These are phyloP conservation scores for Epinotia brunnichana DNA, from an alignment of 2,888 invertebrate genomes.

Conservation along the genomic window DNA sequence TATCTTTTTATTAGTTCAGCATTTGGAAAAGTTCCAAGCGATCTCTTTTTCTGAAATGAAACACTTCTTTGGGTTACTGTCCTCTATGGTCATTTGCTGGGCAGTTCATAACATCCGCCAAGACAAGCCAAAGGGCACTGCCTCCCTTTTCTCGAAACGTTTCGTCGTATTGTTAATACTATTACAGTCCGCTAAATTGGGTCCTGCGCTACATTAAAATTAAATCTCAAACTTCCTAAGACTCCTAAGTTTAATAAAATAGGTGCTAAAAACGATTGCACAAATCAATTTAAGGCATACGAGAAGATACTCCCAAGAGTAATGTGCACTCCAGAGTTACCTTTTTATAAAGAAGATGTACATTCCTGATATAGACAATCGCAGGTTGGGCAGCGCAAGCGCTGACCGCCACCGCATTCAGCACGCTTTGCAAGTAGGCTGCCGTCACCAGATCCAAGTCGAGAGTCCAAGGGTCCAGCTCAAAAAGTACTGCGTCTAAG, in stretches of 20 bases:
- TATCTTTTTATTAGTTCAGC: conserved; percentile 53
- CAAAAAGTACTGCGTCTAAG: conserved; percentile 67
- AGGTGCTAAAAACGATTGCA: too few relatives aligned
- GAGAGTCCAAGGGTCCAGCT: conserved; percentile 57
- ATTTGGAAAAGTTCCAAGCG: conserved; percentile 16
- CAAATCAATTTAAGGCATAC: too few relatives aligned
- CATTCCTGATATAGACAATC: conserved; percentile 63
- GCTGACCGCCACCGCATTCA: conserved; percentile 54
- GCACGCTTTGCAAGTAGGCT: conserved; percentile 53
- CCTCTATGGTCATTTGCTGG: not conserved
- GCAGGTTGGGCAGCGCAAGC: conserved; percentile 66
- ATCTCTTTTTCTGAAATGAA: conserved; percentile 18
- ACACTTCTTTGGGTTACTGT: not conserved
- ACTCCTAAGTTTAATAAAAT: too few relatives aligned
- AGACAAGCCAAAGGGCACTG: too few relatives aligned
- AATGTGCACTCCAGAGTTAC: conserved; percentile 47
- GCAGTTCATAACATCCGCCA: too few relatives aligned
- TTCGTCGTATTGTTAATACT: too few relatives aligned
- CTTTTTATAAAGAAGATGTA: conserved; percentile 66
- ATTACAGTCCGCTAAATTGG: too few relatives aligned
- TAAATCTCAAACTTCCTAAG: too few relatives aligned
- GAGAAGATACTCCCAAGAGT: too few relatives aligned
- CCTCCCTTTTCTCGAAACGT: too few relatives aligned
- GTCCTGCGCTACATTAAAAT: too few relatives aligned
- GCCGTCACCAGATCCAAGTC: conserved; percentile 49